Percentiles rank a stretch among this genome's conserved stretches.
Conservation (phyloP, 2,113 vertebrate genomes). For the human region GRCh38 chr7:21126001-21126500, state of each 20-base stretch:
- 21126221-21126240: slow-evolving; percentile 42
- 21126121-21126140: slow-evolving; percentile 12
- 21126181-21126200: background rate
- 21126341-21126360: background rate
- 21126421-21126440: background rate
- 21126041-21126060: background rate
- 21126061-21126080: background rate
- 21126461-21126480: background rate
- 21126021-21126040: background rate
- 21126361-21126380: background rate
- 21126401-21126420: background rate
- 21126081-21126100: background rate
- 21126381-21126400: background rate
- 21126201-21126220: background rate
- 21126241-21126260: slow-evolving; percentile 12
- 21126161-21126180: slow-evolving; percentile 49
- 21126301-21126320: background rate
- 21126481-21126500: background rate
- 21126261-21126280: slow-evolving; percentile 25
- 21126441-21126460: background rate
- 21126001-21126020: background rate
- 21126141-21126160: background rate
- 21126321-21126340: background rate
- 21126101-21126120: background rate
- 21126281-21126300: background rate